Conservation (phyloP, 53 echinoderm and acorn worm species). For the Paracentrotus lividus region DNA sequence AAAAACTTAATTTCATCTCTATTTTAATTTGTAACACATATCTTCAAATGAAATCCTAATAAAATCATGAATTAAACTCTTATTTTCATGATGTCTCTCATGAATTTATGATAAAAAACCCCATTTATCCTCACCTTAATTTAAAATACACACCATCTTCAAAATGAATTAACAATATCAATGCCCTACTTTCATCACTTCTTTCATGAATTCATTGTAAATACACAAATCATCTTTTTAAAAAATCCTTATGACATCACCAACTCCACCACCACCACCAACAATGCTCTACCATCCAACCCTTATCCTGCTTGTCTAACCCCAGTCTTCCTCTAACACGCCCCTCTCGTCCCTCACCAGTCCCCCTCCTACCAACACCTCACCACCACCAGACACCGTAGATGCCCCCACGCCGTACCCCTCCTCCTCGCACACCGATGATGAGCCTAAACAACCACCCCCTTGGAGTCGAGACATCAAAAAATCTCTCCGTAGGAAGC, state of each 20-base stretch:
- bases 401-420: conserved; percentile 51
- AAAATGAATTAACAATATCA: conserved; percentile 4
- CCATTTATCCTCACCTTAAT: background rate
- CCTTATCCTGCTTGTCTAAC: background rate
- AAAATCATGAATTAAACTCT: too few species aligned
- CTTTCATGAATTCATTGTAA: too few species aligned
- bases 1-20: too few species aligned
- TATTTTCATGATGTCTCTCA: background rate
- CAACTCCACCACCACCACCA: background rate
- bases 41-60: too few species aligned
- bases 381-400: background rate
- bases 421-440: conserved; percentile 19
- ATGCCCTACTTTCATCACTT: too few species aligned
- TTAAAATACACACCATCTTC: background rate
- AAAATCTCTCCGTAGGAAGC: conserved; percentile 76
- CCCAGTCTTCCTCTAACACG: conserved; percentile 40
- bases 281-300: background rate
- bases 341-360: conserved; percentile 55
- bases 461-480: conserved; percentile 88
- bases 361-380: conserved; percentile 35
- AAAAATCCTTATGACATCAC: background rate
- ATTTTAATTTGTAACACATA: too few species aligned
- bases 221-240: too few species aligned
- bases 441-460: conserved; percentile 73
- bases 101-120: background rate